Conservation (phyloP, 2,797 vertebrate genomes). For the Lagorchestes hirsutus region DNA sequence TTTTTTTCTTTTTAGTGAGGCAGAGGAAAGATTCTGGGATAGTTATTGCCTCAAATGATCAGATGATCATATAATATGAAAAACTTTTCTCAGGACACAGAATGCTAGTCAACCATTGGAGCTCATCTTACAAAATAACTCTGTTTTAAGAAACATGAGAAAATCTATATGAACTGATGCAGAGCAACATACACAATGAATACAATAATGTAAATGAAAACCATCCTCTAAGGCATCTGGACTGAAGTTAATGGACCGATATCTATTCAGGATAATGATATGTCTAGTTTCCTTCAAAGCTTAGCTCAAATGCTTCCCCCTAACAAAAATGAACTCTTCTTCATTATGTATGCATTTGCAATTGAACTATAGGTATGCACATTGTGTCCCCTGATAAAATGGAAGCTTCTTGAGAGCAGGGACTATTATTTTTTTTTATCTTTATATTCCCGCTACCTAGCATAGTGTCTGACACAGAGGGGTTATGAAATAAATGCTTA, state of each 20-base stretch:
- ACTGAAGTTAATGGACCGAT: neutral
- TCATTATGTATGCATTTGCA: neutral
- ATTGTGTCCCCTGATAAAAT: neutral
- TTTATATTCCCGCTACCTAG: neutral
- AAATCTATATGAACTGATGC: neutral
- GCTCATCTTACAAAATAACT: neutral
- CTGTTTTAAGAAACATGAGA: neutral
- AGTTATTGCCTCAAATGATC: conserved; percentile 39
- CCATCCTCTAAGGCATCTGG: neutral
- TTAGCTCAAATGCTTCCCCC: neutral
- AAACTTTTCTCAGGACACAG: conserved; percentile 37
- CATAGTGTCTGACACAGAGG: neutral
- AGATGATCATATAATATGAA: neutral
- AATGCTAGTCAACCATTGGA: neutral
- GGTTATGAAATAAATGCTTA: neutral
- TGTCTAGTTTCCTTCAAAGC: neutral
- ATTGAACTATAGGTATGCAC: neutral
- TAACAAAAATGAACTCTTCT: neutral
- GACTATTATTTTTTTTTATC: neutral
- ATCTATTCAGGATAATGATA: neutral
- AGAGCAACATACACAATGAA: neutral
- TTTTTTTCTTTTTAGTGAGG: neutral
- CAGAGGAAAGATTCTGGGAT: neutral
- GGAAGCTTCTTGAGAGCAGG: neutral
- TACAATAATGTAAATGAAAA: neutral